A percentile compares a stretch with the other conserved stretches of the same genome.
Evolutionary conservation across 2,113 vertebrate genomes (phyloP).

Genomic region (Zonotrichia leucophrys): DNA sequence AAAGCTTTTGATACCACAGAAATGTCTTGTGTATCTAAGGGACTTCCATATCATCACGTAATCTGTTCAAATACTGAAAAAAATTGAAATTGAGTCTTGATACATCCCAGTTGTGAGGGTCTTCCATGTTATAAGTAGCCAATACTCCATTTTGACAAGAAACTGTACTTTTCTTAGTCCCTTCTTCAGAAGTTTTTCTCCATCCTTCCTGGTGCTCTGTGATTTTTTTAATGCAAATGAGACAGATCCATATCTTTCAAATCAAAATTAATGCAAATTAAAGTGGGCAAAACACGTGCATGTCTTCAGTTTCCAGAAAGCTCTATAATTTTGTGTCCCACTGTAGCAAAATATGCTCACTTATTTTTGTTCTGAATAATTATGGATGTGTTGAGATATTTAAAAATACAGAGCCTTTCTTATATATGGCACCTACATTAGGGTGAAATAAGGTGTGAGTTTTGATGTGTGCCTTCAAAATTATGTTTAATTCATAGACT

Average conservation of each 20-base stretch:
- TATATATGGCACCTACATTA: not conserved
- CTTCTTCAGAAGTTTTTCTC: not conserved
- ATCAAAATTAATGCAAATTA: not conserved
- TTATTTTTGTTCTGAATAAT: not conserved
- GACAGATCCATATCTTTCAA: not conserved
- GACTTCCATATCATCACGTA: not conserved
- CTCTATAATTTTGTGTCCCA: not conserved
- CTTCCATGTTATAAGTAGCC: not conserved
- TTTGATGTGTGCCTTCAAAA: not conserved
- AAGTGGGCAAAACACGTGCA: not conserved
- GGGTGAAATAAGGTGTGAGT: not conserved
- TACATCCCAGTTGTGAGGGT: not conserved
- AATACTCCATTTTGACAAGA: not conserved
- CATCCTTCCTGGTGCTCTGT: not conserved
- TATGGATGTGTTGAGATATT: not conserved
- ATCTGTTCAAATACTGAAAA: not conserved
- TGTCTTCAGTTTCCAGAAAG: not conserved
- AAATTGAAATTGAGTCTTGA: not conserved
- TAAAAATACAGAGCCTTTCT: not conserved
- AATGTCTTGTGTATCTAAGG: not conserved
- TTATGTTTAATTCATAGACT: not conserved
- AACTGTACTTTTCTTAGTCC: not conserved
- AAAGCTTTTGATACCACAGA: not conserved
- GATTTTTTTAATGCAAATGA: not conserved
- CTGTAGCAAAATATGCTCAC: not conserved